phyloP scores from a whole-genome alignment of 2,113 vertebrate species.

The Python bivittatus region DNA sequence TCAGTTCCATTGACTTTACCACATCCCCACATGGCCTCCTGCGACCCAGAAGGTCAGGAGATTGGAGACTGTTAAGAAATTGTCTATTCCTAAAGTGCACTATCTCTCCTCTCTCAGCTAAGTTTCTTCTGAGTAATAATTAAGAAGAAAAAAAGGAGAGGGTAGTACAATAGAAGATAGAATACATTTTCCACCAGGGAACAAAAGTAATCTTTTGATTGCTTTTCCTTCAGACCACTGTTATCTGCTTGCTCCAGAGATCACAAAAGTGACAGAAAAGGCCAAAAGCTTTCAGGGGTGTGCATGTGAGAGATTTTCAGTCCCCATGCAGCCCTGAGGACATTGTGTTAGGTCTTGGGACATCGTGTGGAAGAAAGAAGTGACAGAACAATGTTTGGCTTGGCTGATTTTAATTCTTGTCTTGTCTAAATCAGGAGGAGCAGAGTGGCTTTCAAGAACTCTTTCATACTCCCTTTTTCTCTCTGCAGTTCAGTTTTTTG shows the following conservation, averaged over 20 bases:
- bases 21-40: neutral
- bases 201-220: neutral
- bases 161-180: neutral
- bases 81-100: neutral
- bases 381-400: neutral
- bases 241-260: neutral
- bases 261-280: neutral
- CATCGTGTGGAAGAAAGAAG: neutral
- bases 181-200: neutral
- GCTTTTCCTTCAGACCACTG: neutral
- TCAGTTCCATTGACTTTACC: neutral
- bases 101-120: neutral
- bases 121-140: neutral
- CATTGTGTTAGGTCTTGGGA: neutral
- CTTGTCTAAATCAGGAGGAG: neutral
- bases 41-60: neutral
- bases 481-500: too few relatives aligned
- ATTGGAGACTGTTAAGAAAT: neutral
- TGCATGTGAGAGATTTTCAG: neutral
- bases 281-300: neutral
- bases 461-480: neutral
- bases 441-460: neutral
- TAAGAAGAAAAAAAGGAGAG: neutral
- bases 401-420: neutral
- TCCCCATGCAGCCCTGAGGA: neutral